Conservation (phyloP, 2,113 vertebrate genomes). For the Pangasianodon gigas region DNA sequence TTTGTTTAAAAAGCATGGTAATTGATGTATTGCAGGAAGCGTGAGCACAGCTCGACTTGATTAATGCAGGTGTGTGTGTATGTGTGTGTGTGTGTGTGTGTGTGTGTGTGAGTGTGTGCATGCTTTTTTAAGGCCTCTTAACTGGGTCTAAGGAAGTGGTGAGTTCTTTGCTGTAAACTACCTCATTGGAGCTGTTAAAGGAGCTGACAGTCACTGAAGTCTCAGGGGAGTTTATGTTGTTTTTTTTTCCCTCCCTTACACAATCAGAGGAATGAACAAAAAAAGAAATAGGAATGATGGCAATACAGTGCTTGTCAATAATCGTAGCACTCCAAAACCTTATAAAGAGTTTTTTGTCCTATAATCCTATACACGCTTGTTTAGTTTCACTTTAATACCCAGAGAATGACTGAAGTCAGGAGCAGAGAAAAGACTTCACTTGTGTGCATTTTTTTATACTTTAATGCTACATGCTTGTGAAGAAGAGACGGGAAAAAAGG, state of each 20-base stretch:
- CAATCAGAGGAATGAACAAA: slow-evolving; percentile 71
- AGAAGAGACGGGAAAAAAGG: background rate
- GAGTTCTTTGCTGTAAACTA: slow-evolving; percentile 78
- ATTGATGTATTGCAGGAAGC: slow-evolving; percentile 88
- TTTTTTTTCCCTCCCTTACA: slow-evolving; percentile 34
- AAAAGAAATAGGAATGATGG: slow-evolving; percentile 66
- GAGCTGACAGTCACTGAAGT: slow-evolving; percentile 74
- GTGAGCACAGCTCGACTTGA: slow-evolving; percentile 78
- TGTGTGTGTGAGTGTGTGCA: slow-evolving; percentile 58
- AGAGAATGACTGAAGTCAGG: slow-evolving; percentile 26
- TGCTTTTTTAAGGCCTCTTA: slow-evolving; percentile 78
- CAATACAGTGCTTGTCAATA: slow-evolving; percentile 80
- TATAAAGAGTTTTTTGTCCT: slow-evolving; percentile 69
- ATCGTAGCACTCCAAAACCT: slow-evolving; percentile 83
- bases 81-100: slow-evolving; percentile 47
- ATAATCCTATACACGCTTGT: slow-evolving; percentile 79
- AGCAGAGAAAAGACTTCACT: no score
- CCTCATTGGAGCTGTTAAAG: slow-evolving; percentile 79
- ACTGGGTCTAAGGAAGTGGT: slow-evolving; percentile 81
- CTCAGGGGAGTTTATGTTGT: slow-evolving; percentile 18
- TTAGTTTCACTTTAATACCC: slow-evolving; percentile 78
- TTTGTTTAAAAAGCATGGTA: slow-evolving; percentile 85
- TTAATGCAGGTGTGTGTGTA: slow-evolving; percentile 80
- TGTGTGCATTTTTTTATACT: background rate
- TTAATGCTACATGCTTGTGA: background rate